Evolutionary conservation across 2,113 vertebrate species (phyloP).

Genomic region (Fulica atra): DNA sequence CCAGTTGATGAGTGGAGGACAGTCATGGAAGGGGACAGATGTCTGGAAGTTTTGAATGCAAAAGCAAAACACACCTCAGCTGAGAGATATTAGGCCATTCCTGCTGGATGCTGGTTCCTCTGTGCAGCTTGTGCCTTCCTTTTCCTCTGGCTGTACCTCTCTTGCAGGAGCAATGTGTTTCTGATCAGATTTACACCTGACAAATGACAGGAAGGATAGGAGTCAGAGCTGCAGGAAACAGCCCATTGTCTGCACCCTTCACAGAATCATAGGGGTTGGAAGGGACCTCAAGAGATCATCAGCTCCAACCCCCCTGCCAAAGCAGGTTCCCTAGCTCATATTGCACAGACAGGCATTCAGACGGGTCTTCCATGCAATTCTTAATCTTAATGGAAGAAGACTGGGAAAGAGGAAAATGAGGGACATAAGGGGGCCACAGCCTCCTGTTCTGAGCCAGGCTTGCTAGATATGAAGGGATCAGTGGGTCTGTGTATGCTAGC

Average conservation of each 20-base stretch:
- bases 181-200: background rate
- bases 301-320: too few relatives aligned
- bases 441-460: background rate
- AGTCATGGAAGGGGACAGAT: background rate
- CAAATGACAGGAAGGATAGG: background rate
- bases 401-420: background rate
- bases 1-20: background rate
- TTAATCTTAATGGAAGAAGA: background rate
- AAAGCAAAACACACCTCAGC: background rate
- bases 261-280: too few relatives aligned
- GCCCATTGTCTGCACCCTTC: background rate
- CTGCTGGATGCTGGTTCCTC: background rate
- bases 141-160: background rate
- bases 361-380: background rate
- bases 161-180: background rate
- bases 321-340: too few relatives aligned
- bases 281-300: too few relatives aligned
- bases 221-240: background rate
- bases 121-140: background rate
- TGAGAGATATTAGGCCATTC: background rate
- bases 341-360: too few relatives aligned
- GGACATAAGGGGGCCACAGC: fast-evolving
- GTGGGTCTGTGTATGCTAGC: background rate
- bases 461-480: background rate
- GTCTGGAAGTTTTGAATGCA: background rate